A percentile compares a stretch with the other conserved stretches of the same genome.
Conservation (phyloP, 2,888 invertebrate genomes). For the Fragum whitleyi region DNA sequence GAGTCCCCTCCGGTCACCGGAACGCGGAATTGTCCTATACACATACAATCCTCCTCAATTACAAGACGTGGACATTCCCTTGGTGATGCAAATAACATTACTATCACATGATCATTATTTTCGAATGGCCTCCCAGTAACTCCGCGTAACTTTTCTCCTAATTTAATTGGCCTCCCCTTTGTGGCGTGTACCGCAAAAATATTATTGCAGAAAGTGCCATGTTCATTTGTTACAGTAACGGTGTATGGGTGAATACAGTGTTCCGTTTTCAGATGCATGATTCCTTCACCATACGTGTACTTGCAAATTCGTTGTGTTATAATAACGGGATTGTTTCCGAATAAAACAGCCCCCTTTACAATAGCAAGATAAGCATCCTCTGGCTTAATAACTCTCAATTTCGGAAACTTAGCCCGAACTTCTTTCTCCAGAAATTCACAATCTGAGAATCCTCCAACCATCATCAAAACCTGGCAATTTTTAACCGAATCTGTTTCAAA, state of each 20-base stretch:
- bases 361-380: background rate
- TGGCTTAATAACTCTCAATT: background rate
- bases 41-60: background rate
- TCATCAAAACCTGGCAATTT: background rate
- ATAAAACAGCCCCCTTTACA: background rate
- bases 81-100: background rate
- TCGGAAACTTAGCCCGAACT: background rate
- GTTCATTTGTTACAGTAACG: background rate
- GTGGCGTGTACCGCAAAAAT: background rate
- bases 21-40: background rate
- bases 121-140: no score
- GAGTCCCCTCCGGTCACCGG: background rate
- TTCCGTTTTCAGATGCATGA: background rate
- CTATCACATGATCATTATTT: no score
- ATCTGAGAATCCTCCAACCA: constrained; percentile 8
- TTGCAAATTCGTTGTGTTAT: background rate
- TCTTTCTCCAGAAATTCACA: background rate
- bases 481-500: background rate
- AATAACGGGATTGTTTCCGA: background rate
- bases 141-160: background rate
- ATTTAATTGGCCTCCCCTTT: background rate
- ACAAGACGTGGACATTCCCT: background rate
- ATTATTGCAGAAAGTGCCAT: background rate
- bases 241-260: background rate
- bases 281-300: background rate